Base-by-base conservation (phyloP, 2,797 vertebrate genomes). In the Melopsittacus undulatus region DNA sequence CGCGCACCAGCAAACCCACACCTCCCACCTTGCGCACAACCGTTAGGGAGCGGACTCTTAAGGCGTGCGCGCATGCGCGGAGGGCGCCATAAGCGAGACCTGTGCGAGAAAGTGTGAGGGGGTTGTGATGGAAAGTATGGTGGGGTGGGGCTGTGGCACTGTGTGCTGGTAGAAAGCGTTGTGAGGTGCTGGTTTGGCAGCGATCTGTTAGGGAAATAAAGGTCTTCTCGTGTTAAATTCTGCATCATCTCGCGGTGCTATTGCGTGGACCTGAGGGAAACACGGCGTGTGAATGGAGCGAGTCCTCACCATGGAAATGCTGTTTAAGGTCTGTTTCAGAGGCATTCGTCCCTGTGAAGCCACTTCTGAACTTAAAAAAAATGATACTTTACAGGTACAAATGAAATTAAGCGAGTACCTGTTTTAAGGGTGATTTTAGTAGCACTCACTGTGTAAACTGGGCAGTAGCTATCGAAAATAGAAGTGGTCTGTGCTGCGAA, bases 211-310 rank as follows among this genome's bases (percentile, higher is more conserved):
- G 5, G 4, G 22, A 13, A 3, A 10, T 17, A 43, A 34, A 3
- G 4, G 7, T 15, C 0, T 4, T n/a, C 32, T 2, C 5, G 0
- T 1, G 1, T 42, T 62, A 11, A 66, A 8, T 3, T 7, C 14
- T 2, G 10, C 26, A 2, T 4, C 8, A 4, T 24, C 17, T 29
- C 1, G 8, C 2, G 8, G 19, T 7, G 43, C 11, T 4, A 6
- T 2, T 5, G 19, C 2, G 17, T 2, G 9, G 8, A 19, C 22
- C 51, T 27, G 79, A 48, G 73, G 42, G 63, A 10, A 11, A 40
- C 5, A 2, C 6, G 7, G 77, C 8, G 63, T 15, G 34, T 3
- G 32, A 18, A 4, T 1, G 76, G 7, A 13, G n/a, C 1, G 48
- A 5, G 45, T 1, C 20, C 6, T 5, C 5, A 12, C 21, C 5